phyloP scores from a whole-genome alignment of 2,888 invertebrate genomes.

The Hermaeophaga mercurialis region DNA sequence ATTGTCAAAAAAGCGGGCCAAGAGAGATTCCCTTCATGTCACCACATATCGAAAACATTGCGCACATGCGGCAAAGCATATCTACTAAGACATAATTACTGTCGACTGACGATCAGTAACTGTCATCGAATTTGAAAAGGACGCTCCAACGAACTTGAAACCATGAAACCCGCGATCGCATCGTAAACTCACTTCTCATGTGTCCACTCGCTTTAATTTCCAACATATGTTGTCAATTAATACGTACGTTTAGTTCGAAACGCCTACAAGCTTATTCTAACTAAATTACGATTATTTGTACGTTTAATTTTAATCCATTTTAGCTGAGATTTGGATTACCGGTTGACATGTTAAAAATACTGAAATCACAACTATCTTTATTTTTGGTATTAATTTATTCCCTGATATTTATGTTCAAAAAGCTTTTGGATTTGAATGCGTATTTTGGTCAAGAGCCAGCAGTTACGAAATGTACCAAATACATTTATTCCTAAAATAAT shows the following conservation, averaged over 20 bases:
- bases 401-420: too few relatives aligned
- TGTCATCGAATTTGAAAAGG: conserved; percentile 35
- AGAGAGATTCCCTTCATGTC: conserved; percentile 9
- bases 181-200: conserved; percentile 8
- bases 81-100: conserved; percentile 37
- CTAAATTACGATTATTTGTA: background rate
- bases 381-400: too few relatives aligned
- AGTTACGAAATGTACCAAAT: too few relatives aligned
- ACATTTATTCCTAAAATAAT: too few relatives aligned
- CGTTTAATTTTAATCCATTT: too few relatives aligned
- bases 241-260: conserved; percentile 10
- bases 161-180: conserved; percentile 21
- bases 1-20: conserved; percentile 1
- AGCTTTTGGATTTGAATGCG: too few relatives aligned
- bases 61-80: conserved; percentile 32
- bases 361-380: too few relatives aligned
- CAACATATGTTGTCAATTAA: conserved; percentile 28
- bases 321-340: too few relatives aligned
- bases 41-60: conserved; percentile 1
- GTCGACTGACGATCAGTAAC: conserved; percentile 41
- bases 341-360: too few relatives aligned
- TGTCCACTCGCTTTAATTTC: conserved; percentile 24
- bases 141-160: conserved; percentile 33
- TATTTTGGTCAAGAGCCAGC: too few relatives aligned
- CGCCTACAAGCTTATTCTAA: background rate